Percentiles rank a stretch among this genome's conserved stretches.
phyloP scores from a whole-genome alignment of 1,140 invertebrate genomes.

The Drosophila mayri region DNA sequence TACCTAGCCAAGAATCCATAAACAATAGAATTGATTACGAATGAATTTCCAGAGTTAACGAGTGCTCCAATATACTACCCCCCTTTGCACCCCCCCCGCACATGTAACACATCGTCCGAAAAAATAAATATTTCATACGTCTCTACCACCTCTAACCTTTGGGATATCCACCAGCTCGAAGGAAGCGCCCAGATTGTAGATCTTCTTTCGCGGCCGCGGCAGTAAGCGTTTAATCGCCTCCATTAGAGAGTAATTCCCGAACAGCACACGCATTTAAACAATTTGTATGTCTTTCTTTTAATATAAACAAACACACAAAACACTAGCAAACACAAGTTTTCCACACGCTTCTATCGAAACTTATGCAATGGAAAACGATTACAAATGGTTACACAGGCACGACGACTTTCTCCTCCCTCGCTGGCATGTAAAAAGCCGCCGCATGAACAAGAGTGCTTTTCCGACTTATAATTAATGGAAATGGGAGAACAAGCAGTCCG shows the following conservation, averaged over 20 bases:
- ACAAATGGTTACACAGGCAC: conserved; percentile 52
- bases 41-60: neutral
- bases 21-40: neutral
- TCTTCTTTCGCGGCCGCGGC: conserved; percentile 48
- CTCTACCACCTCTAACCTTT: conserved; percentile 50
- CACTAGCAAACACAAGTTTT: conserved; percentile 47
- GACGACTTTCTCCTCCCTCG: conserved; percentile 46
- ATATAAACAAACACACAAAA: conserved; percentile 52
- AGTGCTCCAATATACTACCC: neutral
- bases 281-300: conserved; percentile 32
- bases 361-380: conserved; percentile 71
- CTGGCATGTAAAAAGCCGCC: conserved; percentile 41
- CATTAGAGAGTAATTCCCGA: conserved; percentile 44
- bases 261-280: conserved; percentile 47
- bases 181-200: conserved; percentile 72
- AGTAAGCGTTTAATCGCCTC: conserved; percentile 47
- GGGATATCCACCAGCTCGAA: conserved; percentile 67
- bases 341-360: conserved; percentile 59
- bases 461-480: conserved; percentile 60
- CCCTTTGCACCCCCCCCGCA: neutral
- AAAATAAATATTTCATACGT: neutral
- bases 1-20: neutral
- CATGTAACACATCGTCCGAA: neutral
- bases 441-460: conserved; percentile 49
- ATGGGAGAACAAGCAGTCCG: conserved; percentile 43